These are phyloP conservation scores for Ganaspis brasiliensis DNA, from an alignment of 2,888 invertebrate genomes.

Conservation along the genomic window DNA sequence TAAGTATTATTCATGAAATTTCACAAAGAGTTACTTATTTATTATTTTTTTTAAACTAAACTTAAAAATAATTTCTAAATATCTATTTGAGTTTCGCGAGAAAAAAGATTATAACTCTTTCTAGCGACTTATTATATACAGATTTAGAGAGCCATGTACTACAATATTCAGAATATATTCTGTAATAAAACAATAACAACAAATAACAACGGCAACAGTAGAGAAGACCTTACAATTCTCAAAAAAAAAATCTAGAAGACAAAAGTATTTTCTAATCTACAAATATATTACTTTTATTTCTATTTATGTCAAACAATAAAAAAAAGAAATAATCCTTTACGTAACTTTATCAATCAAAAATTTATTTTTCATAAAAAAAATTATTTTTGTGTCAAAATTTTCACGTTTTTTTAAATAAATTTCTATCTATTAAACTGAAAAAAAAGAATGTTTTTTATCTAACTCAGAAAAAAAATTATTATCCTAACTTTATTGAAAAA, in stretches of 20 bases:
- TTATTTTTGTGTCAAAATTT: too few relatives aligned
- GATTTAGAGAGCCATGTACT: constrained; percentile 71
- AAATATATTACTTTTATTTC: constrained; percentile 36
- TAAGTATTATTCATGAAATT: constrained; percentile 13
- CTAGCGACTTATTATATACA: constrained; percentile 54
- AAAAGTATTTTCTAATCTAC: constrained; percentile 25
- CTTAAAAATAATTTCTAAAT: constrained; percentile 7
- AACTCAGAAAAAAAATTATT: too few relatives aligned
- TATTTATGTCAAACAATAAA: background rate
- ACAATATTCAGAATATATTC: constrained; percentile 62
- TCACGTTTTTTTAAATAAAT: too few relatives aligned
- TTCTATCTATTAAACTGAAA: too few relatives aligned
- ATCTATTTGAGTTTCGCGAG: constrained; percentile 15
- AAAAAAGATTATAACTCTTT: constrained; percentile 11
- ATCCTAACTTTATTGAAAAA: background rate
- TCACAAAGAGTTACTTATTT: background rate
- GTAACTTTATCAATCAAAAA: too few relatives aligned
- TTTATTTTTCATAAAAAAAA: too few relatives aligned
- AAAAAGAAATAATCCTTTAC: background rate
- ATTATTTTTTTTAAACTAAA: too few relatives aligned
- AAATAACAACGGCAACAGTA: constrained; percentile 68
- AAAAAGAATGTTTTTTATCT: too few relatives aligned
- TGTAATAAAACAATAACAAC: constrained; percentile 72
- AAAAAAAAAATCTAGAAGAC: constrained; percentile 44
- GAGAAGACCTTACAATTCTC: constrained; percentile 30